Evolutionary conservation across 2,888 invertebrate genomes (phyloP), one percentile per base, ranked within the genome.

Genomic region (Athalia circularis): DNA sequence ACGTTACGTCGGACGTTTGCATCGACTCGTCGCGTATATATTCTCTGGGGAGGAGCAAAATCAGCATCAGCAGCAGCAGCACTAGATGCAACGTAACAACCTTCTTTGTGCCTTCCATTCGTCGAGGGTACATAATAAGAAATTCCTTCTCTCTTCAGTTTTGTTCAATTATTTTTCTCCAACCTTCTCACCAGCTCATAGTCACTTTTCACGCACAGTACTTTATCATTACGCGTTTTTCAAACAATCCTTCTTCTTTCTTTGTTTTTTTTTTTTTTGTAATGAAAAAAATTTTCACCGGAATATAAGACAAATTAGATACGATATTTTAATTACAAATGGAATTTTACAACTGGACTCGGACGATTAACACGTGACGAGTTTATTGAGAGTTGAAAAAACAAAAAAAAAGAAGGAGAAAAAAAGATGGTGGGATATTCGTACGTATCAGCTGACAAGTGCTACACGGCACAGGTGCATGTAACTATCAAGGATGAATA

Each of bases 401-500:
- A 29, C 0, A 29, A 29, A 29, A 2, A 29, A 29, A 29, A 2
- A 29, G 2, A 2, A 29, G 2, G 29, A 29, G 7, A 65, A 65
- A 6, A n/a, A 45, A 59, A 59, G 47, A 72, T 47, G 72, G 43
- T 59, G 47, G 57, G 8, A 6, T n/a, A 59, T 72, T 47, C 47
- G 72, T 59, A 59, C 72, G 59, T 72, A 3, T 45, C 6, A 29
- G 29, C 29, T 29, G 29, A 29, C 29, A 29, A 29, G 7, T 54
- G n/a, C 11, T 9, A 54, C 54, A 54, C n/a, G 7, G n/a, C n/a
- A 48, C 47, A 72, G 59, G 59, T 72, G 72, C 72, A 72, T 72
- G 72, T 72, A 72, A 59, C 72, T 47, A 72, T 72, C 72, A 72
- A 47, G 59, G 59, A 72, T 59, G 72, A 59, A 59, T 13, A 6